Evolutionary conservation across 1,140 invertebrate species (phyloP), one percentile per base, ranked within the genome.

Genomic region (Heliconius himera): DNA sequence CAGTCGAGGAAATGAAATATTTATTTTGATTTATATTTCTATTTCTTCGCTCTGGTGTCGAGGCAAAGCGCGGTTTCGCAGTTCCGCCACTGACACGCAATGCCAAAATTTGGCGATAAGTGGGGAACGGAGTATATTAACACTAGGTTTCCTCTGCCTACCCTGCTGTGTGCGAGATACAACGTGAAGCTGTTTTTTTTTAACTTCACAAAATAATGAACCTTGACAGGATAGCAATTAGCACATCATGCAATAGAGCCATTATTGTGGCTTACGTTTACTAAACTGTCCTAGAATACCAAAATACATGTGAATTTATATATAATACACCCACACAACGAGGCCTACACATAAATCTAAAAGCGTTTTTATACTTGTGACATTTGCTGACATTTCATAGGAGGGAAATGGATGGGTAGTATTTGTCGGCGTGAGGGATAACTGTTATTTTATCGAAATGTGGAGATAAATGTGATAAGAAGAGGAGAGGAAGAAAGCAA

Each of bases 331-430:
- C 26, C 60, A 29, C 60, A 66, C 26, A 29, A 66, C 26, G 60
- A 29, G 11, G 26, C 60, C 60, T 66, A 29, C 60, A 66, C 60
- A 29, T 66, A 66, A 41, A 74, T 54, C 41, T 74, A 74, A 54
- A 54, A 74, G 22, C 38, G 41, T 26, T 77, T 73, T 78, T 60
- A 73, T 73, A 73, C 54, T 60, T 73, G 49, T 73, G 77, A 73
- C 71, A 78, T 78, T 78, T 79, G n/a, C 72, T 79, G 73, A 79
- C 78, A 79, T 79, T 74, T 75, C 33, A 75, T 79, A 75, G 78
- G 33, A 79, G 46, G 66, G 20, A 70, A 75, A 75, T 71, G 74
- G 38, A 75, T 75, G 73, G 41, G 54, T 70, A 41, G 29, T 71
- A 79, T 79, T 79, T 75, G 60, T 75, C 73, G 70, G 36, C 8